A percentile compares a stretch with the other conserved stretches of the same genome.
These are phyloP conservation scores for Cacoxenus indagator DNA, from an alignment of 2,888 invertebrate genomes.

Conservation along the genomic window DNA sequence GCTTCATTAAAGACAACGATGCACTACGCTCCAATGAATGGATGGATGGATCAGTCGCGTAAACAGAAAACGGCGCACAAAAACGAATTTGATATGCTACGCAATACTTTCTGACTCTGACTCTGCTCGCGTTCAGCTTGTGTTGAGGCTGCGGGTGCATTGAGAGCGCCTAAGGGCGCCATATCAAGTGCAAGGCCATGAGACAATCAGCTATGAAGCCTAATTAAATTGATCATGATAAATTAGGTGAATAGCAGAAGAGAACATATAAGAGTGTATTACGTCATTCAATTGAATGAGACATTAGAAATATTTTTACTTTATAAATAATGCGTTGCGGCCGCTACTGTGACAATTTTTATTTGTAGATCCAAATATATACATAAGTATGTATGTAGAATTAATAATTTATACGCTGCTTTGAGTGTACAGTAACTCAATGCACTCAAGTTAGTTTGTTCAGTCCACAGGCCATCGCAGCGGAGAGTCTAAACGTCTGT, in stretches of 20 bases:
- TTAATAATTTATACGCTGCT: no score
- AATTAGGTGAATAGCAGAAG: background rate
- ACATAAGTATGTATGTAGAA: no score
- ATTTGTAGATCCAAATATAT: no score
- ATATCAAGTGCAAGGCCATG: background rate
- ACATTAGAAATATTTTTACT: background rate
- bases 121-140: background rate
- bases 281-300: background rate
- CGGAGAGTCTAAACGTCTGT: no score
- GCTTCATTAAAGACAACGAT: constrained; percentile 27
- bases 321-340: background rate
- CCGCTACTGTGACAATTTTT: background rate
- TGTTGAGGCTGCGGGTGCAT: background rate
- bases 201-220: background rate
- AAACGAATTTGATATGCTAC: background rate
- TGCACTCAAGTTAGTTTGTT: no score
- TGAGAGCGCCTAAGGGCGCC: background rate
- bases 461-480: no score
- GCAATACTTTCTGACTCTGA: background rate
- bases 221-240: background rate
- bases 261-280: background rate
- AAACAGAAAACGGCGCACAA: background rate
- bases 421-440: no score
- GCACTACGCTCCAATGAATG: background rate
- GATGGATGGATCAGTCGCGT: background rate